A percentile compares a stretch with the other conserved stretches of the same genome.
Evolutionary conservation across 1,140 invertebrate species (phyloP).

Genomic region (Drosophila repleta): DNA sequence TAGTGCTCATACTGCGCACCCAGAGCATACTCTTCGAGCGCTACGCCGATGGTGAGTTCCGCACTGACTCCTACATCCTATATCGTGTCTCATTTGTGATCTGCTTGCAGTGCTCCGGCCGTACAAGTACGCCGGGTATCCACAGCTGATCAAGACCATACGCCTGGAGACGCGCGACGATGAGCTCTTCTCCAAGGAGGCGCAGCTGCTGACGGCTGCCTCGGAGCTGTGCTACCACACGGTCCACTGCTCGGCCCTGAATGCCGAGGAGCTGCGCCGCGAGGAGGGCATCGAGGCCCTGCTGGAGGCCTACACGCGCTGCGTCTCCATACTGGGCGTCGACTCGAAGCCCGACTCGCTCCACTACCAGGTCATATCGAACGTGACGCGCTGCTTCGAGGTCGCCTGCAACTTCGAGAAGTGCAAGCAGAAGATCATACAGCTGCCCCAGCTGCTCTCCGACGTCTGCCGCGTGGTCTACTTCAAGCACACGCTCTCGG

Average conservation of each 20-base stretch:
- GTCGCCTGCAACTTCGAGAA: conserved; percentile 97
- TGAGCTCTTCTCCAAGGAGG: conserved; percentile 94
- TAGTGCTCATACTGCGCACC: conserved; percentile 96
- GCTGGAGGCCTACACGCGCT: conserved; percentile 94
- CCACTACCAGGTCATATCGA: conserved; percentile 95
- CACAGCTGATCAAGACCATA: conserved; percentile 98
- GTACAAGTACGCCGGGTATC: conserved; percentile 99
- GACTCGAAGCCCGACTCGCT: conserved; percentile 92
- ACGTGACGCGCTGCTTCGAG: conserved; percentile 96
- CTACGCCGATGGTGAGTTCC: conserved; percentile 90
- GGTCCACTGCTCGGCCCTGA: conserved; percentile 97
- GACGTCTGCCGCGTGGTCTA: conserved; percentile 96
- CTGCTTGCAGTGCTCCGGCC: conserved; percentile 91
- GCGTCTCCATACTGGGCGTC: conserved; percentile 93
- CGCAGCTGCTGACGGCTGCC: conserved; percentile 94
- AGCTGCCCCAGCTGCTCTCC: conserved; percentile 92
- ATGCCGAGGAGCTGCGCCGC: conserved; percentile 97
- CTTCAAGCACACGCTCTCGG: conserved; percentile 87
- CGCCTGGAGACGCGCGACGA: conserved; percentile 97
- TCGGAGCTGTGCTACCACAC: conserved; percentile 98
- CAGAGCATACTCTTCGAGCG: conserved; percentile 98
- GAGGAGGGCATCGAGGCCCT: conserved; percentile 96
- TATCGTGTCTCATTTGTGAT: conserved; percentile 15
- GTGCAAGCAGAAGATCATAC: conserved; percentile 94
- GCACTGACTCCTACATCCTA: conserved; percentile 87